Base-by-base conservation (phyloP, 2,113 vertebrate genomes). In the Dipodomys spectabilis region DNA sequence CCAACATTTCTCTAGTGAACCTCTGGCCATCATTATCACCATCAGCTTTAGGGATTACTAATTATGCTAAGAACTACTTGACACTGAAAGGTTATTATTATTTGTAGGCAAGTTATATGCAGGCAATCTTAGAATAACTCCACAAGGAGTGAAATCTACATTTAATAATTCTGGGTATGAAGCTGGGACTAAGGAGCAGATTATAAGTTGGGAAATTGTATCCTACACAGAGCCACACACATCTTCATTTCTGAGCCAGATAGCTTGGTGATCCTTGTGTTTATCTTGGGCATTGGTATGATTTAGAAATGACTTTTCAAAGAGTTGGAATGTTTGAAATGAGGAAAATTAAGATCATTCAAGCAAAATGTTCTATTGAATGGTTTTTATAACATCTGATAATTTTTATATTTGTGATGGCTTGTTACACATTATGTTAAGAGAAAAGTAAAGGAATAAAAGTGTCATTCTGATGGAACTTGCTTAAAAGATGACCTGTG, bases 271-370 rank as follows among this genome's bases (percentile, higher is more conserved):
- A 62, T 91, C 44, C 13, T 84, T 88, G 27, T 28, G 19, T 82
- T 91, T 91, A 82, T 94, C 71, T 81, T 82, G 30, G 57, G 68
- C 27, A 71, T 28, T 92, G 32, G 28, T 73, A 65, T 83, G 67
- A 72, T 75, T 94, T 80, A 78, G 62, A 92, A 94, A 68, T 85
- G n/a, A 2, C 60, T 93, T 88, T 95, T 93, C 77, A 91, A 87
- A 84, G 30, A 69, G 86, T 83, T 79, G 12, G 53, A 93, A 73
- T 90, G 16, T 72, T 72, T 82, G 82, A 88, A 88, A 81, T 72
- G 30, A 93, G n/a, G 27, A 94, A 85, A 92, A 69, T 92, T 45
- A 86, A 94, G 62, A 82, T 72, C 64, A 84, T 85, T 1, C 5
- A 39, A 4, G 2, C 71, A 80, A 89, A 94, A 86, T 88, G 20